phyloP scores from a whole-genome alignment of 2,888 invertebrate genomes.

The Troides oblongomaculatus region DNA sequence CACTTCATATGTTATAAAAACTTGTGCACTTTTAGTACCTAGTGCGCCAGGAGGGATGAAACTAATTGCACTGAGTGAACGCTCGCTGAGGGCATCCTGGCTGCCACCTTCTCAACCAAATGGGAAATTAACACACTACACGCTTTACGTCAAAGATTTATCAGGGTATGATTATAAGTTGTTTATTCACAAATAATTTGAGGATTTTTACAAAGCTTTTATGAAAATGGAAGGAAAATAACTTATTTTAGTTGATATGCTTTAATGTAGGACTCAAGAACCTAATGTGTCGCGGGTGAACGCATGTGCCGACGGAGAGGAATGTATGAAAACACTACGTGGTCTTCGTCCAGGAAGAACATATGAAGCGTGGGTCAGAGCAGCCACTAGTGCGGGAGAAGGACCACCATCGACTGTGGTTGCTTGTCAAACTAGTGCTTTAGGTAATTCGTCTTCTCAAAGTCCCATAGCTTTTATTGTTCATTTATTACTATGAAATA shows the following conservation, averaged over 20 bases:
- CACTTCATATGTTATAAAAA: neutral
- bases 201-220: neutral
- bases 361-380: conserved; percentile 93
- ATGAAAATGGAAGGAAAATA: no score
- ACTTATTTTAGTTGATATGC: no score
- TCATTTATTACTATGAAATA: neutral
- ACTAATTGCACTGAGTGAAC: conserved; percentile 88
- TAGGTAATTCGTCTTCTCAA: conserved; percentile 49
- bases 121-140: conserved; percentile 90
- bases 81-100: conserved; percentile 92
- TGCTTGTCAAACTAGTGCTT: conserved; percentile 69
- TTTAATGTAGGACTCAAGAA: conserved; percentile 58
- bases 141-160: conserved; percentile 86
- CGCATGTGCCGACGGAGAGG: conserved; percentile 64
- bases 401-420: conserved; percentile 69
- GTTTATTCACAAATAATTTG: neutral
- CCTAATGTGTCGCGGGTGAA: conserved; percentile 66
- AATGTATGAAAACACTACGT: conserved; percentile 81
- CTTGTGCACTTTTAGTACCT: conserved; percentile 83
- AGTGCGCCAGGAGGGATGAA: conserved; percentile 92
- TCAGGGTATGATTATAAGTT: conserved; percentile 62
- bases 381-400: conserved; percentile 89
- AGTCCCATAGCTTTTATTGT: neutral
- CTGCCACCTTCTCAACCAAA: conserved; percentile 89
- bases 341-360: conserved; percentile 85